Conservation (phyloP, 2,113 vertebrate species). For the Eurypyga helias region DNA sequence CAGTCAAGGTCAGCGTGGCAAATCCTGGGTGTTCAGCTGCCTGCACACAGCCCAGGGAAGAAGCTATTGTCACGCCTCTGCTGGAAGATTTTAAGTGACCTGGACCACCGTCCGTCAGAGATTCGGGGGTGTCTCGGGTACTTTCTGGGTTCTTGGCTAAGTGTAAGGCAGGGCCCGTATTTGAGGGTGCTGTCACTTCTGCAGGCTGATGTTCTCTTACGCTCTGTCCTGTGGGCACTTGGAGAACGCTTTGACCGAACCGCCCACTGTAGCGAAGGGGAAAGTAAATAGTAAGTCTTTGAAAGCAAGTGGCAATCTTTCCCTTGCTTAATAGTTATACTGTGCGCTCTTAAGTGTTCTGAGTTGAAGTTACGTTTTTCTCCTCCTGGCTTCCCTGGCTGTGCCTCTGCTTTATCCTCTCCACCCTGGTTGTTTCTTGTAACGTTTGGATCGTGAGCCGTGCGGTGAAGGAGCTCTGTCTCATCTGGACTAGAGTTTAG, state of each 20-base stretch:
- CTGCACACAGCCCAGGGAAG: not conserved
- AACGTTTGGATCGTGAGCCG: accelerated
- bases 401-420: not conserved
- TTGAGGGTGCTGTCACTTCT: not conserved
- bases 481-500: not conserved
- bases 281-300: not conserved
- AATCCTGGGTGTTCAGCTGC: not conserved
- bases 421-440: not conserved
- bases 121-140: not conserved
- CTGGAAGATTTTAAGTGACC: not conserved
- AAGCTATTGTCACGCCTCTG: accelerated
- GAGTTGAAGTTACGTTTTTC: not conserved
- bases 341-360: not conserved
- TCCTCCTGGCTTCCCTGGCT: not conserved
- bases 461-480: not conserved
- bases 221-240: not conserved
- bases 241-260: not conserved
- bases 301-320: not conserved
- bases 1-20: accelerated
- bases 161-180: accelerated
- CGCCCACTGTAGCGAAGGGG: not conserved
- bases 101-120: not conserved
- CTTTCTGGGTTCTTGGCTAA: not conserved
- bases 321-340: accelerated
- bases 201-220: not conserved